Conservation (phyloP, 1,140 invertebrate genomes). For the Periplaneta americana region DNA sequence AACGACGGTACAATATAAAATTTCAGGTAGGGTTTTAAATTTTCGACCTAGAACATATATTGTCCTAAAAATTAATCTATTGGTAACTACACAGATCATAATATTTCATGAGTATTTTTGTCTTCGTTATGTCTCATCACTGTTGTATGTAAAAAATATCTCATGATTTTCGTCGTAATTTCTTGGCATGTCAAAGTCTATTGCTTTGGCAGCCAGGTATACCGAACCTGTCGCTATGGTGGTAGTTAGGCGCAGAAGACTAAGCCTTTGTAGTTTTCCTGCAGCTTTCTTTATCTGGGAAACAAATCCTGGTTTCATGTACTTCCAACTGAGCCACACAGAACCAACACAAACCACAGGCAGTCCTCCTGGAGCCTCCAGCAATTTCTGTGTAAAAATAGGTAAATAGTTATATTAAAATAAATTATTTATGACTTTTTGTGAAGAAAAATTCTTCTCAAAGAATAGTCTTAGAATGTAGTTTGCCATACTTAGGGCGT, state of each 20-base stretch:
- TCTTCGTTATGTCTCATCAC: slow-evolving; percentile 1
- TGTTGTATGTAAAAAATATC: slow-evolving; percentile 44
- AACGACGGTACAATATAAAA: too few species aligned
- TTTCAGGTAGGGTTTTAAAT: too few species aligned
- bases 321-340: slow-evolving; percentile 90
- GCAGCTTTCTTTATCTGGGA: slow-evolving; percentile 44
- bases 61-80: not conserved
- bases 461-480: too few species aligned
- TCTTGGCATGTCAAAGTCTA: slow-evolving; percentile 41
- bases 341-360: slow-evolving; percentile 90
- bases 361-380: slow-evolving; percentile 53
- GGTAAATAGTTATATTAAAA: too few species aligned
- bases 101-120: not conserved
- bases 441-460: too few species aligned
- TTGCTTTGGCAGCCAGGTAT: slow-evolving; percentile 61
- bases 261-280: slow-evolving; percentile 34
- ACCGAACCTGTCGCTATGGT: slow-evolving; percentile 68
- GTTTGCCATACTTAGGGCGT: too few species aligned
- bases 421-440: too few species aligned
- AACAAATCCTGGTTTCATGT: slow-evolving; percentile 66
- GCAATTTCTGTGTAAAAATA: slow-evolving; percentile 37
- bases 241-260: slow-evolving; percentile 55
- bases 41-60: too few species aligned
- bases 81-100: not conserved
- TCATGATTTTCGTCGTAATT: slow-evolving; percentile 47